Evolutionary conservation across 1,140 invertebrate species (phyloP).

Genomic region (Armadillidium nasatum): DNA sequence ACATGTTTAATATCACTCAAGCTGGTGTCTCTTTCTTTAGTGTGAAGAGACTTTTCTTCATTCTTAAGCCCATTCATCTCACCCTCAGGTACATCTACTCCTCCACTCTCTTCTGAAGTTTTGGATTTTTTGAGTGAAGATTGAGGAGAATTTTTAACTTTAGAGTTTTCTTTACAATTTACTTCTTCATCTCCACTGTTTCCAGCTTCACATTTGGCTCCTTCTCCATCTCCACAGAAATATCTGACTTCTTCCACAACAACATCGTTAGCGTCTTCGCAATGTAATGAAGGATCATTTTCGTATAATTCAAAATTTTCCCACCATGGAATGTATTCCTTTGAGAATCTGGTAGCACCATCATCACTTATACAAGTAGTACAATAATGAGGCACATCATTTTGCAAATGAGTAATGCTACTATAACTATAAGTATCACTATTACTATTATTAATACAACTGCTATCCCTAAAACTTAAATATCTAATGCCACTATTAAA

Average conservation of each 20-base stretch:
- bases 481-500: too few relatives aligned
- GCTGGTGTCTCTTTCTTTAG: neutral
- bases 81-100: neutral
- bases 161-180: neutral
- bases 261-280: conserved; percentile 35
- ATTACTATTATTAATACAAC: neutral
- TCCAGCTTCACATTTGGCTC: conserved; percentile 34
- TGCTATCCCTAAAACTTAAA: neutral
- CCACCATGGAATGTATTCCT: conserved; percentile 36
- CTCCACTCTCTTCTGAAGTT: neutral
- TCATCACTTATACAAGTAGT: neutral
- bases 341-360: neutral
- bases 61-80: neutral
- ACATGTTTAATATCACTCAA: conserved; percentile 1
- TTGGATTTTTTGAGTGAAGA: neutral
- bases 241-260: conserved; percentile 38
- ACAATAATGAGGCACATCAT: conserved; percentile 4
- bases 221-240: conserved; percentile 36
- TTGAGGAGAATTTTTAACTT: neutral
- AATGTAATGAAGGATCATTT: conserved; percentile 28
- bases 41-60: neutral
- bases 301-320: conserved; percentile 35
- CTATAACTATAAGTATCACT: neutral
- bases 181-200: conserved; percentile 38
- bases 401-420: neutral